phyloP scores from a whole-genome alignment of 2,888 invertebrate species.

The Pecten maximus region DNA sequence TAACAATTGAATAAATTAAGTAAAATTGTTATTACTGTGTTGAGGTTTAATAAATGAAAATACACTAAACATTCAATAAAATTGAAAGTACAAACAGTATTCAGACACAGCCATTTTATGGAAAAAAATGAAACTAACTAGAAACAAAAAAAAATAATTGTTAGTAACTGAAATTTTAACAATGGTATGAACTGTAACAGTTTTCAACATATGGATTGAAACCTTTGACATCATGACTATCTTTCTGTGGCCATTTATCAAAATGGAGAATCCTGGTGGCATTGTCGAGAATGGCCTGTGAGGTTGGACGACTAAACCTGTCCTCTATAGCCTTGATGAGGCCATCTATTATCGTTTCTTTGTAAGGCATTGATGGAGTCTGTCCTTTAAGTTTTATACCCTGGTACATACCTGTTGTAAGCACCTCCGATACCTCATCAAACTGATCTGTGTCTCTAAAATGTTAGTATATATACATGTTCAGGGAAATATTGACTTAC shows the following conservation, averaged over 20 bases:
- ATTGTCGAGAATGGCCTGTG: too few species aligned
- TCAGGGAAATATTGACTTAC: neutral
- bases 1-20: too few species aligned
- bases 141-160: too few species aligned
- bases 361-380: slow-evolving; percentile 43
- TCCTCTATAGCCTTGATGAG: slow-evolving; percentile 41
- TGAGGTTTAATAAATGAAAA: too few species aligned
- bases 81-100: too few species aligned
- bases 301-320: neutral
- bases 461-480: neutral
- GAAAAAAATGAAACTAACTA: too few species aligned
- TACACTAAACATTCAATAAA: too few species aligned
- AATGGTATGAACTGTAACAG: too few species aligned
- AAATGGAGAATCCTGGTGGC: neutral
- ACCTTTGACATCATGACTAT: neutral
- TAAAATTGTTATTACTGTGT: too few species aligned
- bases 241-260: neutral
- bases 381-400: slow-evolving; percentile 44
- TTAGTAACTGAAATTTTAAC: too few species aligned
- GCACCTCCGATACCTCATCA: slow-evolving; percentile 1
- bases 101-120: too few species aligned
- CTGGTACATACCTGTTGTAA: slow-evolving; percentile 37
- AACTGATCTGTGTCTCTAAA: neutral
- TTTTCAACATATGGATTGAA: neutral
- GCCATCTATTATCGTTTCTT: slow-evolving; percentile 40